Conservation (phyloP, 1,140 invertebrate species). For the Leptinotarsa defecta region DNA sequence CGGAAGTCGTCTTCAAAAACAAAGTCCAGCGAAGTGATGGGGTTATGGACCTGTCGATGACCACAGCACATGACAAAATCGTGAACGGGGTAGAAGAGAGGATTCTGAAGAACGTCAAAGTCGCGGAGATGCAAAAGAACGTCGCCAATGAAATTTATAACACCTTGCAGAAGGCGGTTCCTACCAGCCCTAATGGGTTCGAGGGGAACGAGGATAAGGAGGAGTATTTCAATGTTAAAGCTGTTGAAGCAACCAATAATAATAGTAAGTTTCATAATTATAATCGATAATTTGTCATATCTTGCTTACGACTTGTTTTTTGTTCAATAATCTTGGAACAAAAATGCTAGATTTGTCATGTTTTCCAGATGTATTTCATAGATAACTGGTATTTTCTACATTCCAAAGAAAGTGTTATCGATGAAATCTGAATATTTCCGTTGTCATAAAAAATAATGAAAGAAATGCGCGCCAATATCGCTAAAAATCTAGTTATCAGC, state of each 20-base stretch:
- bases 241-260: neutral
- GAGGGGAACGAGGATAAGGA: constrained; percentile 7
- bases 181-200: neutral
- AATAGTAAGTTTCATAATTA: neutral
- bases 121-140: neutral
- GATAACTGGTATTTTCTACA: no score
- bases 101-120: neutral
- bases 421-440: no score
- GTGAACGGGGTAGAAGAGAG: neutral
- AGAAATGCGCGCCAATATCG: no score
- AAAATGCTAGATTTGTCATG: no score
- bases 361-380: no score
- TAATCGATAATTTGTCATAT: no score
- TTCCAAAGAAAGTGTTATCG: no score
- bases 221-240: neutral
- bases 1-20: constrained; percentile 32
- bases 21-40: constrained; percentile 46
- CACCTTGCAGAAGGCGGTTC: constrained; percentile 6
- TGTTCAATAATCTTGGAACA: no score
- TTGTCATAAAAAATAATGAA: no score
- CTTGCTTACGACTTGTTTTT: no score
- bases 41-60: constrained; percentile 50
- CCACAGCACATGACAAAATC: constrained; percentile 3
- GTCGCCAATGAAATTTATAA: constrained; percentile 19
- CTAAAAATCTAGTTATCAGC: no score